Evolutionary conservation across 2,797 vertebrate genomes (phyloP), one percentile per base, ranked within the genome.

Genomic region (Gastrophryne carolinensis): DNA sequence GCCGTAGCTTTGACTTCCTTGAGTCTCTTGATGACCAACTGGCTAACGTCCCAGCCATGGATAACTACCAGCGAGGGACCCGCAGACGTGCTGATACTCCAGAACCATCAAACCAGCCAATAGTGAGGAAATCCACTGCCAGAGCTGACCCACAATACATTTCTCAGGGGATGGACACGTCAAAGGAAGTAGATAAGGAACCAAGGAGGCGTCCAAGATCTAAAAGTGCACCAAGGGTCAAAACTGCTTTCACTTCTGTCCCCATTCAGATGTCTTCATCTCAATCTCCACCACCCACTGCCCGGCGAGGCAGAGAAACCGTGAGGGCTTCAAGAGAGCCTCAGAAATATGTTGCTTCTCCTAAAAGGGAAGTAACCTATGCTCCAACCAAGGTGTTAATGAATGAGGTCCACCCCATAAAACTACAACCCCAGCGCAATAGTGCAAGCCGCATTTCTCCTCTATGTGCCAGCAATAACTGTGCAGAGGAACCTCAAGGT

Each of bases 321-420:
- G 83, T 87, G 73, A 89, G 92, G 6, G 79, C 83, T 65, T 75
- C 78, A 0, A 80, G 91, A 60, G 92, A 94, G 37, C 81, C 87
- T 0, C 80, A 87, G 7, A 90, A 82, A 73, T 30, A 83, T 0
- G 95, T 95, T 64, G 86, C 82, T 0, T 93, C 93, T 0, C 89
- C 94, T 0, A 92, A 89, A 75, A 88, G 90, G n/a, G 95, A 94
- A 54, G 83, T 86, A 27, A 58, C 86, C 2, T 88, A 89, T 21
- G 82, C 87, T 1, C 86, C 93, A 0, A 90, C 88, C 82, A 91
- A 91, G 72, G 88, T 87, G 0, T 89, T 95, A 72, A 90, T 96
- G 78, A 97, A 96, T 2, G 97, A 98, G 79, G 94, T 98, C n/a
- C 97, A 98, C 73, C 97, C 97, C 24, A 96, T 94, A 83, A 98